Conservation (phyloP, 2,797 vertebrate genomes). For the Microhierax caerulescens region DNA sequence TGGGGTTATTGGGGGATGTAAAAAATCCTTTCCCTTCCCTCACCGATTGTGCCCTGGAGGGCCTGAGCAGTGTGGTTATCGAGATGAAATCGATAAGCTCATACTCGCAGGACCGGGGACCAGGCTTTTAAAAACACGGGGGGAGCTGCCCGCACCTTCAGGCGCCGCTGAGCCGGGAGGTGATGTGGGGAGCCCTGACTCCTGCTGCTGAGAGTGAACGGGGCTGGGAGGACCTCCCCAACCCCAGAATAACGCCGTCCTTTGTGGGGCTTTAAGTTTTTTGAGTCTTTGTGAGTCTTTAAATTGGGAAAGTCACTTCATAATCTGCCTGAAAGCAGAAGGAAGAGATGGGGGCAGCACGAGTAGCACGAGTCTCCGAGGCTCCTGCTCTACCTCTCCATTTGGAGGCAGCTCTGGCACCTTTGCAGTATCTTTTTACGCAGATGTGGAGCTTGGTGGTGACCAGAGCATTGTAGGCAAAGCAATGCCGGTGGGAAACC, state of each 20-base stretch:
- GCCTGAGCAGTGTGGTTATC: background rate
- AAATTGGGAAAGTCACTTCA: background rate
- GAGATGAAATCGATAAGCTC: background rate
- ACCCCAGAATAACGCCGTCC: background rate
- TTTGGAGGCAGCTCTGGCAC: background rate
- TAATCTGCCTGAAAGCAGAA: background rate
- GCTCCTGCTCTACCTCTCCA: background rate
- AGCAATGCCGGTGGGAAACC: background rate
- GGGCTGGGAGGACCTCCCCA: background rate
- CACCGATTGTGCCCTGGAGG: background rate
- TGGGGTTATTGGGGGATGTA: too few relatives aligned
- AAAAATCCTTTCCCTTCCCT: background rate
- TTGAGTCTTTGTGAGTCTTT: background rate
- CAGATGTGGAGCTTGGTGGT: background rate
- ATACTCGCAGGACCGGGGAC: background rate
- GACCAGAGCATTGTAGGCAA: background rate
- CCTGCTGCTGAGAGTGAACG: fast-evolving
- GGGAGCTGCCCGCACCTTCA: background rate
- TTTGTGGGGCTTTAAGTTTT: background rate
- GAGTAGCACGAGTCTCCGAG: background rate
- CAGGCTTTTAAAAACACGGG: background rate
- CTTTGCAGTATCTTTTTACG: background rate
- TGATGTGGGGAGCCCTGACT: background rate
- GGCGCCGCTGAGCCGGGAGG: background rate
- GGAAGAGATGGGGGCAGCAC: background rate